A percentile compares a stretch with the other conserved stretches of the same genome.
Conservation (phyloP, 1,140 invertebrate species). For the Aethina tumida region DNA sequence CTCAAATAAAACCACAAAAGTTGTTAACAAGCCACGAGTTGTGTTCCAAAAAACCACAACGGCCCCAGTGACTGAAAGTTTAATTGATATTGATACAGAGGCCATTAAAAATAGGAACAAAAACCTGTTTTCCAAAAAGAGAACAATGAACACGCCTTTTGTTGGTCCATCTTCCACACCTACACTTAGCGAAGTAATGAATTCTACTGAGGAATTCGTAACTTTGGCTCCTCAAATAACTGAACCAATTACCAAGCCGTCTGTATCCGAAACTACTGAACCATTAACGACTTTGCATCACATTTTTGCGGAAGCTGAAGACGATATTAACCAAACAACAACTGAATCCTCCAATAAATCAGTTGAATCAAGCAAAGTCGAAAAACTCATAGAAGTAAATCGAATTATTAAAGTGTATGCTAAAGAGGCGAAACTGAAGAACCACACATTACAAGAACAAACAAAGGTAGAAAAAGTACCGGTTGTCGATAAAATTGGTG, state of each 20-base stretch:
- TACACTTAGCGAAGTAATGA: neutral
- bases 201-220: slow-evolving; percentile 3
- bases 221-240: slow-evolving; percentile 4
- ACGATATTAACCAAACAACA: slow-evolving; percentile 11
- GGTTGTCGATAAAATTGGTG: slow-evolving; percentile 50
- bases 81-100: slow-evolving; percentile 20
- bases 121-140: slow-evolving; percentile 39
- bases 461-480: slow-evolving; percentile 45
- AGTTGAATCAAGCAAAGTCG: slow-evolving; percentile 23
- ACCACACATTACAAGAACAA: slow-evolving; percentile 42
- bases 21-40: slow-evolving; percentile 4
- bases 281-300: slow-evolving; percentile 41
- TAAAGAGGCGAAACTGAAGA: slow-evolving; percentile 42
- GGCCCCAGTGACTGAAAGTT: slow-evolving; percentile 8
- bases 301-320: slow-evolving; percentile 38
- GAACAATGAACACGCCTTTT: slow-evolving; percentile 29
- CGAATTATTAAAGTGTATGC: slow-evolving; percentile 53
- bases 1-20: neutral
- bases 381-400: slow-evolving; percentile 54
- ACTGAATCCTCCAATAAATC: slow-evolving; percentile 9
- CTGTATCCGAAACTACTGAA: slow-evolving; percentile 27
- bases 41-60: slow-evolving; percentile 10
- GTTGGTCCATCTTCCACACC: slow-evolving; percentile 1
- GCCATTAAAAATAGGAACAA: slow-evolving; percentile 36
- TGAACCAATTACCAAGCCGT: slow-evolving; percentile 5